phyloP scores from a whole-genome alignment of 2,797 vertebrate genomes.

The Tauraco hartlaubi region DNA sequence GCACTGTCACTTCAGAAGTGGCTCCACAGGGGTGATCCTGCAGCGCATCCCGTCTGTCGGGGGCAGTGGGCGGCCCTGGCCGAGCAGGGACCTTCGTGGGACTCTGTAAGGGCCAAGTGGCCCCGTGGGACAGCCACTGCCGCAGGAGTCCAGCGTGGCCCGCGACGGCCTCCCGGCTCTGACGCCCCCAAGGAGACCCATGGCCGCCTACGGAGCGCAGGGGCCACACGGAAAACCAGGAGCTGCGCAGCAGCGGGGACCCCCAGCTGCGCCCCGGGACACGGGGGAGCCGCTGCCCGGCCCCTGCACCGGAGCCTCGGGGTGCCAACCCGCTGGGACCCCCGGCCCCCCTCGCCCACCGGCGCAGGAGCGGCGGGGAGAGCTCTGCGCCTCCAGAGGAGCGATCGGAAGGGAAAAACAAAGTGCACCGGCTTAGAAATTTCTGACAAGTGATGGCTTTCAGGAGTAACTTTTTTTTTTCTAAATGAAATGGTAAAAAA shows the following conservation, averaged over 20 bases:
- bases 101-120: not conserved
- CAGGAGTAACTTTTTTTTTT: conserved; percentile 20
- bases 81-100: not conserved
- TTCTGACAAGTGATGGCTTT: conserved; percentile 19
- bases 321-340: not conserved
- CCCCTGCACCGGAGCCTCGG: not conserved
- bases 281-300: not conserved
- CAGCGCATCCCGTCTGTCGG: not conserved
- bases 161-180: not conserved
- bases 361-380: not conserved
- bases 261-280: not conserved
- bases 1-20: not conserved
- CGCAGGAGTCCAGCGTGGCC: too few relatives aligned
- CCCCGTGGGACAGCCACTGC: not conserved
- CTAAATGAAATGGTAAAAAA: conserved; percentile 7
- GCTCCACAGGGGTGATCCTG: not conserved
- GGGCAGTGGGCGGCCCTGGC: not conserved
- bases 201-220: not conserved
- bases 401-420: not conserved
- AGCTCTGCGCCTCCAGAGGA: not conserved
- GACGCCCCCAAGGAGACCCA: not conserved
- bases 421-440: not conserved
- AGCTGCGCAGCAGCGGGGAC: not conserved
- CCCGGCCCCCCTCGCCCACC: not conserved
- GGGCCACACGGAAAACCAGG: not conserved